Evolutionary conservation across 2,797 vertebrate species (phyloP).

Genomic region (Merluccius polli): DNA sequence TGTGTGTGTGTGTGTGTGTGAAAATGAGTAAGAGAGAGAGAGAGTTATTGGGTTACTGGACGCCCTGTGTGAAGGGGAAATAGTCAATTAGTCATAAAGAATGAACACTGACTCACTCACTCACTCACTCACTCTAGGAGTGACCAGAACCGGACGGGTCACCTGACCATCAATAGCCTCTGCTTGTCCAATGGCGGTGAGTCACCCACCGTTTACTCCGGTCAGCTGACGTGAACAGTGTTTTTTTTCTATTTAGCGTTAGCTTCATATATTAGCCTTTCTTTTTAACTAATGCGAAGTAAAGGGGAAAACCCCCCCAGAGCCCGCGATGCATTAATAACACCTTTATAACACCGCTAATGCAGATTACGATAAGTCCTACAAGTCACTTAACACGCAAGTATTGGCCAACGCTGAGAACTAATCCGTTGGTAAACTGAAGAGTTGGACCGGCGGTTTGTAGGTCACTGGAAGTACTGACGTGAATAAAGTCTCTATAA

Average conservation of each 20-base stretch:
- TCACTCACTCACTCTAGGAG: conserved; percentile 68
- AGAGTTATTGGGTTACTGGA: too few species aligned
- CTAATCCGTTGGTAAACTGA: neutral
- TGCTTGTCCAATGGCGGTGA: conserved; percentile 96
- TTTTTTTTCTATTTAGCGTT: neutral
- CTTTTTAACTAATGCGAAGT: too few species aligned
- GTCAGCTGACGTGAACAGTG: neutral
- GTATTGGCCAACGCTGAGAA: neutral
- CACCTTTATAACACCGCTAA: too few species aligned
- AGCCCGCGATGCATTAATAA: too few species aligned
- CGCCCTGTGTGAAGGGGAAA: neutral
- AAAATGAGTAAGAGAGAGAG: too few species aligned
- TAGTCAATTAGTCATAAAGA: neutral
- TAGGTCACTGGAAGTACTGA: neutral
- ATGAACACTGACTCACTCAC: neutral
- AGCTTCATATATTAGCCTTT: neutral
- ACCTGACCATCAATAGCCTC: conserved; percentile 87
- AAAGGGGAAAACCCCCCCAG: too few species aligned
- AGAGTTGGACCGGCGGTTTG: neutral
- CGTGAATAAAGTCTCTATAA: neutral
- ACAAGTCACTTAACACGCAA: too few species aligned
- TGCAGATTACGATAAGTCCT: too few species aligned
- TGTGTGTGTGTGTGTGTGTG: neutral
- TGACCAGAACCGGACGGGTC: conserved; percentile 84
- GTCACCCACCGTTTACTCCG: neutral